These are phyloP conservation scores for Dermochelys coriacea DNA, from an alignment of 2,797 vertebrate genomes.

Conservation along the genomic window DNA sequence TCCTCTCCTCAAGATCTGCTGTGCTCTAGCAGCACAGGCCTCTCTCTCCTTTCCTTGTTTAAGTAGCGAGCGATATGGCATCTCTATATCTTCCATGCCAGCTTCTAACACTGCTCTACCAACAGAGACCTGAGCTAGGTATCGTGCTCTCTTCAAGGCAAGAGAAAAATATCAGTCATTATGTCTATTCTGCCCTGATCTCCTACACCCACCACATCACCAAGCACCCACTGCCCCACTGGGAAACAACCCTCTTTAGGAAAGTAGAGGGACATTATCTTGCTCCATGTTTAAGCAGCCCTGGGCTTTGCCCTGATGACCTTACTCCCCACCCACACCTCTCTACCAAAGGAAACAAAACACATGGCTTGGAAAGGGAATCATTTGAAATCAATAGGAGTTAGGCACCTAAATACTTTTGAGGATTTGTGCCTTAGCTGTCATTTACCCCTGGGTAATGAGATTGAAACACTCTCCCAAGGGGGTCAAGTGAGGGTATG, in stretches of 20 bases:
- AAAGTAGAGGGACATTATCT: neutral
- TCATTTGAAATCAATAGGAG: neutral
- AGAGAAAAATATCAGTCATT: neutral
- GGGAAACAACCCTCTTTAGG: neutral
- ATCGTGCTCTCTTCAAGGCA: neutral
- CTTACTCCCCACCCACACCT: neutral
- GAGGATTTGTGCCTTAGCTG: neutral
- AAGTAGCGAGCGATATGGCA: neutral
- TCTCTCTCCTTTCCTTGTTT: neutral
- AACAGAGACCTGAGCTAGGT: neutral
- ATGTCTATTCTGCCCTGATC: rapidly evolving
- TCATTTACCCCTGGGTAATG: neutral
- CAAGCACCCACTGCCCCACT: neutral
- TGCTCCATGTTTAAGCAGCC: neutral
- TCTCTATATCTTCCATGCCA: neutral
- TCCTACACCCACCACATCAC: neutral
- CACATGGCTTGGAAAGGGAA: neutral
- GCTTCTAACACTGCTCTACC: neutral
- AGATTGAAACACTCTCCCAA: neutral
- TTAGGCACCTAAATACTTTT: neutral
- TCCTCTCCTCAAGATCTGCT: neutral
- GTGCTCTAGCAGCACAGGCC: neutral
- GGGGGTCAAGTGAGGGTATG: neutral
- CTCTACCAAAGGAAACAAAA: neutral
- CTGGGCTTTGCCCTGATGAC: neutral